A percentile compares a stretch with the other conserved stretches of the same genome.
Evolutionary conservation across 2,113 vertebrate species (phyloP).

Genomic region (Syngnathus typhle): DNA sequence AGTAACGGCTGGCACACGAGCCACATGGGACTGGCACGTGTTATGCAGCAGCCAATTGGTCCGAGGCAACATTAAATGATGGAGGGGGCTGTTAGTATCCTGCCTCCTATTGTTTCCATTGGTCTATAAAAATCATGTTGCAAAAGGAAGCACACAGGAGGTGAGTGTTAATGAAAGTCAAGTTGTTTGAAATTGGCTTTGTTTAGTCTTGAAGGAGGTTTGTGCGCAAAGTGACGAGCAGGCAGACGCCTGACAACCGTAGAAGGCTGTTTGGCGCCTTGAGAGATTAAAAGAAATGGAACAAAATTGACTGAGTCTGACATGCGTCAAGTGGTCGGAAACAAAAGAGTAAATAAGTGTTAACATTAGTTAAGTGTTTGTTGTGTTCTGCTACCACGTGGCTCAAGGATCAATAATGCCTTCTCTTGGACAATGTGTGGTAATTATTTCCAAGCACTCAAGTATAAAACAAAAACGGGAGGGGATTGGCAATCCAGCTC

Average conservation of each 20-base stretch:
- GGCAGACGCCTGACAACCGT: not conserved
- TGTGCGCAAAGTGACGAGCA: not conserved
- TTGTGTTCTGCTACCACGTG: not conserved
- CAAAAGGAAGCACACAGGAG: not conserved
- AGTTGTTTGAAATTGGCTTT: not conserved
- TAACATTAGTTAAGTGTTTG: not conserved
- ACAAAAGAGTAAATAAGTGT: not conserved
- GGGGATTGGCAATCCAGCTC: not conserved
- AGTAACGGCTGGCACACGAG: not conserved
- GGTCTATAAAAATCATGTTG: not conserved
- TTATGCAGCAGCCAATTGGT: not conserved
- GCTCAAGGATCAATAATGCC: not conserved
- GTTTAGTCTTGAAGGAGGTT: not conserved
- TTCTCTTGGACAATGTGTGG: not conserved
- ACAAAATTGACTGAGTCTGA: not conserved
- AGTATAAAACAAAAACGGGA: not conserved
- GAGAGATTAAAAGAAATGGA: not conserved
- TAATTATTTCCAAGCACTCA: not conserved
- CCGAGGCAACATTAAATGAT: no score
- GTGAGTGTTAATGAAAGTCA: not conserved
- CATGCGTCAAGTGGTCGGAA: not conserved
- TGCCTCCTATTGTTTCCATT: not conserved
- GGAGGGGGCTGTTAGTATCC: not conserved
- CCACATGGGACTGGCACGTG: not conserved
- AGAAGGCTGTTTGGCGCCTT: not conserved